Evolutionary conservation across 1,140 invertebrate species (phyloP).

Genomic region (Tyrophagus putrescentiae): DNA sequence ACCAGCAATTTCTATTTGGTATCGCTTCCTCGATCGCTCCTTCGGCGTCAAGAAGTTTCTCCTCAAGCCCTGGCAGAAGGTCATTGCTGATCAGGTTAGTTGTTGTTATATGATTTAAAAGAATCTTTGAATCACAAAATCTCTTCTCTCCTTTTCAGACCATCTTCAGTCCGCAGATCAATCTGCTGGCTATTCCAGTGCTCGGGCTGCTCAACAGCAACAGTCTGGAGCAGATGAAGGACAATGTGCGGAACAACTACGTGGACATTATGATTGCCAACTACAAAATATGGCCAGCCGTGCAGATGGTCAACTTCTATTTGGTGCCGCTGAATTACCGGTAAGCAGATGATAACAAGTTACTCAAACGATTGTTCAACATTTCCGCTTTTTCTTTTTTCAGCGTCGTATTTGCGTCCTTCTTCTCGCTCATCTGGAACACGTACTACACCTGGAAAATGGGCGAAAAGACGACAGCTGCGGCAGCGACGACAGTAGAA

Average conservation of each 20-base stretch:
- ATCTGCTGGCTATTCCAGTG: background rate
- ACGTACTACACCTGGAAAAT: conserved; percentile 19
- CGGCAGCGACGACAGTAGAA: no score
- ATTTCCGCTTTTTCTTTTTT: background rate
- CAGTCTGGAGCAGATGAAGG: background rate
- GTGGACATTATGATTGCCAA: conserved; percentile 14
- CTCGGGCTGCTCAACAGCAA: conserved; percentile 14
- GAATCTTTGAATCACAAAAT: background rate
- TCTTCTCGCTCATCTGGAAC: conserved; percentile 17
- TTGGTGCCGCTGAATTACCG: conserved; percentile 19
- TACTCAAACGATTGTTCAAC: background rate
- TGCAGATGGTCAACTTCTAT: conserved; percentile 20
- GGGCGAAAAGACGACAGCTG: conserved; percentile 10
- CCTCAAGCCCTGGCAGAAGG: conserved; percentile 6
- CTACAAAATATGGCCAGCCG: conserved; percentile 21
- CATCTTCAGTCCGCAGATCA: background rate
- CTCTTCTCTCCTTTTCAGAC: background rate
- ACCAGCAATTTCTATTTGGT: conserved; percentile 10
- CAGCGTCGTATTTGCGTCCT: conserved; percentile 12
- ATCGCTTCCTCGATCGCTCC: conserved; percentile 5
- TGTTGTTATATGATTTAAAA: background rate
- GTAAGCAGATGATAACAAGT: no score
- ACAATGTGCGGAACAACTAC: conserved; percentile 2
- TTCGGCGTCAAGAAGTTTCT: background rate
- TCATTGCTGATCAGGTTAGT: background rate